These are phyloP conservation scores for Nansenia antarctica DNA, from an alignment of 2,113 vertebrate genomes.

Conservation along the genomic window DNA sequence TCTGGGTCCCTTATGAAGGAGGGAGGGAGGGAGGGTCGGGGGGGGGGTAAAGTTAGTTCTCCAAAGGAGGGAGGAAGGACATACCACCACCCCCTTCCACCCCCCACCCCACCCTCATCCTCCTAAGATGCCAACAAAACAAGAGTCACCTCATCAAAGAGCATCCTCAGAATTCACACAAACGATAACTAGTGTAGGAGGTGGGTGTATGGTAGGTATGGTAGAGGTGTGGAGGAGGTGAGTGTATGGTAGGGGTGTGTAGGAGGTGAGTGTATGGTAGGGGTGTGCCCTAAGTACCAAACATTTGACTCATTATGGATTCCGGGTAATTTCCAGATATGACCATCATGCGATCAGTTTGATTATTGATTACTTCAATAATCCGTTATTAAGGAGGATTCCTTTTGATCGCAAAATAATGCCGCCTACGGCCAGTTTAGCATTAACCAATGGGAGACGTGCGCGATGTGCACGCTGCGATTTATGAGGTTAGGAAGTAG, in stretches of 20 bases:
- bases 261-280: not conserved
- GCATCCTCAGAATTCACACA: not conserved
- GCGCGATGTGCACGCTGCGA: no score
- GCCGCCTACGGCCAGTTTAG: no score
- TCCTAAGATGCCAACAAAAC: not conserved
- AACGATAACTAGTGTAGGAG: not conserved
- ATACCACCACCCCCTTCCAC: no score
- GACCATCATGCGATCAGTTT: no score
- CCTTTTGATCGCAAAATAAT: no score
- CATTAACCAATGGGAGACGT: no score
- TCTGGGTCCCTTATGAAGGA: conserved; percentile 20
- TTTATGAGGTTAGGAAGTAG: no score
- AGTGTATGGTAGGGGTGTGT: not conserved
- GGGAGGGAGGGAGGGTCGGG: not conserved
- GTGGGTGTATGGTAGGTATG: not conserved
- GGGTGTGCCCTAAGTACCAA: no score
- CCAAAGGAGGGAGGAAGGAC: not conserved
- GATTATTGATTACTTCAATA: no score
- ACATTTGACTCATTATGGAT: no score
- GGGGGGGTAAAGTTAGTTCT: not conserved
- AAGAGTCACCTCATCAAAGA: not conserved
- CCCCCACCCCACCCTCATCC: not conserved
- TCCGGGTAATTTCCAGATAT: no score
- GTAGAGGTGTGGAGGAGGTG: not conserved
- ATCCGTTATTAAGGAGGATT: no score